Conservation (phyloP, 2,888 invertebrate species). For the Aphrophora alni region DNA sequence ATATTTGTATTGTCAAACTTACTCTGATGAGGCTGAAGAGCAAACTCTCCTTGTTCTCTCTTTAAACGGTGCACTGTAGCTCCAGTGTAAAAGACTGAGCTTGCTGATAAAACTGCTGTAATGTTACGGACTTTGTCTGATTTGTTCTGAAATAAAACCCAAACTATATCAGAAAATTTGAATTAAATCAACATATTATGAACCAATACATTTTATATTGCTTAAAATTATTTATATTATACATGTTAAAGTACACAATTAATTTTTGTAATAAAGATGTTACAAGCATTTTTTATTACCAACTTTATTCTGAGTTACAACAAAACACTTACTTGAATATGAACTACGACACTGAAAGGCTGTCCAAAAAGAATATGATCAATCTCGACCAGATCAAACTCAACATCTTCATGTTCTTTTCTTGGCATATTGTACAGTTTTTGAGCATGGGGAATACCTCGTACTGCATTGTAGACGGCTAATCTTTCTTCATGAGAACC, state of each 20-base stretch:
- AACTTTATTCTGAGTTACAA: no score
- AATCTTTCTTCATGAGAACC: slow-evolving; percentile 69
- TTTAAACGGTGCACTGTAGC: slow-evolving; percentile 69
- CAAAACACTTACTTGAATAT: slow-evolving; percentile 62
- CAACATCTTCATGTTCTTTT: slow-evolving; percentile 67
- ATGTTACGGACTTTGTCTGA: slow-evolving; percentile 68
- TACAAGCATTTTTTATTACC: not conserved
- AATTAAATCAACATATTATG: no score
- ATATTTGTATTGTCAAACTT: no score
- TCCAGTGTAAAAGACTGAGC: slow-evolving; percentile 74
- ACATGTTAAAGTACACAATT: no score
- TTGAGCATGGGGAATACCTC: slow-evolving; percentile 67
- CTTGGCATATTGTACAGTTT: slow-evolving; percentile 67
- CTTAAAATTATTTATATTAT: no score
- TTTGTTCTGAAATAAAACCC: slow-evolving; percentile 62
- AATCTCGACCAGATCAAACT: slow-evolving; percentile 70
- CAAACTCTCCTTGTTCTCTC: slow-evolving; percentile 66
- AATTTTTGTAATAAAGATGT: no score
- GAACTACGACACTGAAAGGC: slow-evolving; percentile 70
- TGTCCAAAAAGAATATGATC: slow-evolving; percentile 70
- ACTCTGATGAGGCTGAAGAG: slow-evolving; percentile 67
- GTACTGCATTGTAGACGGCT: slow-evolving; percentile 71
- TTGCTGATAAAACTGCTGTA: slow-evolving; percentile 67
- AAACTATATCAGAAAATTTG: no score
- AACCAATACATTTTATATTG: no score